phyloP scores from a whole-genome alignment of 2,797 vertebrate species.

The Chrysocyon brachyurus region DNA sequence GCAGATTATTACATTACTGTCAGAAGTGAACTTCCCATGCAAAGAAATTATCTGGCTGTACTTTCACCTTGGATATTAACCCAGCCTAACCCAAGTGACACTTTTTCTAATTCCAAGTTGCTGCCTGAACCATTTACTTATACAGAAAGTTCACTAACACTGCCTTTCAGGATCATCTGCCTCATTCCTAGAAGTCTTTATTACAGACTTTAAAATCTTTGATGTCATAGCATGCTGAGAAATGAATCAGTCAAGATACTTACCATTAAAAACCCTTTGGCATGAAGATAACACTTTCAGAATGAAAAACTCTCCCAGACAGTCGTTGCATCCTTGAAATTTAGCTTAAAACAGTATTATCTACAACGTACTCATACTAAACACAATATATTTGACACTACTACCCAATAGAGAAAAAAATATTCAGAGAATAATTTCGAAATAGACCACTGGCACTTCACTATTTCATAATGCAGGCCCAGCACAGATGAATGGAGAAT shows the following conservation, averaged over 20 bases:
- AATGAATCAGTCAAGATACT: constrained; percentile 37
- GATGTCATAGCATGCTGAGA: neutral
- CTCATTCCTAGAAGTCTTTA: neutral
- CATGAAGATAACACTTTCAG: constrained; percentile 9
- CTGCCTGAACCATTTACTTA: neutral
- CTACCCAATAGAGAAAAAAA: neutral
- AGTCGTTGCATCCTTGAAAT: neutral
- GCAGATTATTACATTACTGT: neutral
- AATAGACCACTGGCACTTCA: neutral
- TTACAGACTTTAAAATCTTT: neutral
- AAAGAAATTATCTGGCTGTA: neutral
- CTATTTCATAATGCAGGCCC: constrained; percentile 33
- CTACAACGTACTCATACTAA: neutral
- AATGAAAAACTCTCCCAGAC: neutral
- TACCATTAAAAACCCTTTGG: neutral
- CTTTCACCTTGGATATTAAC: neutral
- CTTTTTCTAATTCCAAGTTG: neutral
- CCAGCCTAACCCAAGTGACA: neutral
- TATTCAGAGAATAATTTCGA: neutral
- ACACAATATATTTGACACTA: neutral
- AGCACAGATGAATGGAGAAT: neutral
- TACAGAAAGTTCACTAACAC: neutral
- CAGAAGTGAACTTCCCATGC: neutral
- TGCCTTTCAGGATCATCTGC: neutral
- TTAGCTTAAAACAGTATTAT: neutral